phyloP scores from a whole-genome alignment of 1,140 invertebrate species.

The Heliconius himera region DNA sequence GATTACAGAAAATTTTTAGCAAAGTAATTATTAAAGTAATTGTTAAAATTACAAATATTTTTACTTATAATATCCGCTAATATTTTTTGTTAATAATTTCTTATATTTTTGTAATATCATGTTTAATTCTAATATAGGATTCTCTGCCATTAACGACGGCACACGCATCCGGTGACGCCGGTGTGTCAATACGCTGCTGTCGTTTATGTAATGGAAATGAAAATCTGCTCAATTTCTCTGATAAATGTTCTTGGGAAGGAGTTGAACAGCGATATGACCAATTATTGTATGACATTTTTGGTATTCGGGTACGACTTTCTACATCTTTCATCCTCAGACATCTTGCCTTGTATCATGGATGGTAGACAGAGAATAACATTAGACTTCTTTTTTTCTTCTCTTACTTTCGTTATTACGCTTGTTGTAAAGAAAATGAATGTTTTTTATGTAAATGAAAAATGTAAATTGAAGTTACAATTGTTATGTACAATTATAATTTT shows the following conservation, averaged over 20 bases:
- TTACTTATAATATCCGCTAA: too few species aligned
- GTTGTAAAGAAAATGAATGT: too few species aligned
- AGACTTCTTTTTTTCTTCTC: too few species aligned
- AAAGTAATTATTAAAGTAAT: constrained; percentile 42
- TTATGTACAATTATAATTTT: not conserved
- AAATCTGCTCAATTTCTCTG: constrained; percentile 45
- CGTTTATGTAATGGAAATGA: constrained; percentile 51
- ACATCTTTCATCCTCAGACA: not conserved
- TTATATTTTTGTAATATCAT: too few species aligned
- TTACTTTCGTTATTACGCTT: too few species aligned
- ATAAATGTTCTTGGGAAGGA: constrained; percentile 55
- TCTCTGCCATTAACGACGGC: constrained; percentile 41
- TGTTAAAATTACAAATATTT: too few species aligned
- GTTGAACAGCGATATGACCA: constrained; percentile 55
- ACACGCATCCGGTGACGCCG: constrained; percentile 55
- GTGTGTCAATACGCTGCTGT: constrained; percentile 43
- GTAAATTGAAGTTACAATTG: too few species aligned
- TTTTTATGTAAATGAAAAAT: too few species aligned
- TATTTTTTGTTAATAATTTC: too few species aligned
- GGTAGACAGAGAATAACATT: too few species aligned
- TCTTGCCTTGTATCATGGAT: not conserved
- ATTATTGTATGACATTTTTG: constrained; percentile 57
- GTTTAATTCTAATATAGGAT: constrained; percentile 32
- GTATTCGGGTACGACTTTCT: constrained; percentile 44
- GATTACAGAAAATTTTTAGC: constrained; percentile 56